phyloP scores from a whole-genome alignment of 2,113 vertebrate genomes.

The Hepsetus odoe region DNA sequence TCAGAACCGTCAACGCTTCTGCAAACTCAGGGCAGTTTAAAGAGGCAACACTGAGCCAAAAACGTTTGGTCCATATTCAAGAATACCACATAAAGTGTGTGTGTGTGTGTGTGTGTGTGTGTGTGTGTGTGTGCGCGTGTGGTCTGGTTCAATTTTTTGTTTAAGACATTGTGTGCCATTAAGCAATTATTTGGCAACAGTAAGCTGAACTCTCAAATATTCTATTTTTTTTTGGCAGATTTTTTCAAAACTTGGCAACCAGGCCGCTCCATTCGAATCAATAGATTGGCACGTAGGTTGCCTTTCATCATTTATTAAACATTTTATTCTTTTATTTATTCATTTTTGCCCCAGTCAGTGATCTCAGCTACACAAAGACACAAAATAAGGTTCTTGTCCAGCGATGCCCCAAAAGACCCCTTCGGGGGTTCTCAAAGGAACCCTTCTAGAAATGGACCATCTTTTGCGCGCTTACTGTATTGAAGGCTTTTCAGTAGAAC shows the following conservation, averaged over 20 bases:
- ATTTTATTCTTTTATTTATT: conserved; percentile 15
- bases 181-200: background rate
- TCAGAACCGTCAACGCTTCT: conserved; percentile 90
- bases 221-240: conserved; percentile 2
- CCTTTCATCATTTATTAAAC: too few species aligned
- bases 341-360: conserved; percentile 20
- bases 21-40: conserved; percentile 87
- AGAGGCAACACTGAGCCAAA: conserved; percentile 77
- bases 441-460: too few species aligned
- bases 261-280: background rate
- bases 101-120: background rate
- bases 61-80: conserved; percentile 80
- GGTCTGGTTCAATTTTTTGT: background rate
- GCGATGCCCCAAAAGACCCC: too few species aligned
- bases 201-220: conserved; percentile 19
- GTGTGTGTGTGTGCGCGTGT: background rate
- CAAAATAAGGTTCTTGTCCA: too few species aligned
- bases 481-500: too few species aligned
- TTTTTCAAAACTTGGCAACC: conserved; percentile 33
- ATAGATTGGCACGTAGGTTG: background rate
- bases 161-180: conserved; percentile 3
- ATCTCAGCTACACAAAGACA: background rate
- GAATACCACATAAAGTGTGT: background rate
- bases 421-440: too few species aligned
- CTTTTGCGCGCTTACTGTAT: too few species aligned